Conservation (phyloP, 2,888 invertebrate species). For the Caradrina kadenii region DNA sequence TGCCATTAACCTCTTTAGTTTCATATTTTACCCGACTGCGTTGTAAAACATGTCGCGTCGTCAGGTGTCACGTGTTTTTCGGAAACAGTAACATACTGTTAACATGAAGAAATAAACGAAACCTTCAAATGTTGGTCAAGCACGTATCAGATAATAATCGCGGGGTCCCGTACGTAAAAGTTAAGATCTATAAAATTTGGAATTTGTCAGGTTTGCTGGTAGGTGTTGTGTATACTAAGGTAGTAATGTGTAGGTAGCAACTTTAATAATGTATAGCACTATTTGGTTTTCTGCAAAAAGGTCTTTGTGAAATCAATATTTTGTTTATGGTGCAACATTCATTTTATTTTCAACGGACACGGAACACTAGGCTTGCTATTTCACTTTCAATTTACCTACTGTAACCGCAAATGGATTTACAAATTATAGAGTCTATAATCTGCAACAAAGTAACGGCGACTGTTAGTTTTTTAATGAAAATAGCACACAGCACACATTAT, state of each 20-base stretch:
- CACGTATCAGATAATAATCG: background rate
- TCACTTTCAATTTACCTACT: constrained; percentile 40
- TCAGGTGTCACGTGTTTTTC: constrained; percentile 20
- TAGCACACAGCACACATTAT: too few species aligned
- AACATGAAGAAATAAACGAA: constrained; percentile 29
- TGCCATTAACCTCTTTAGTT: constrained; percentile 26
- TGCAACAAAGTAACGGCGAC: constrained; percentile 13
- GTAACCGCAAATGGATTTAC: constrained; percentile 35
- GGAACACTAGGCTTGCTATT: constrained; percentile 28
- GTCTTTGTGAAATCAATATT: background rate
- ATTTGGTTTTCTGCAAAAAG: background rate
- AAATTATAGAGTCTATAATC: constrained; percentile 15
- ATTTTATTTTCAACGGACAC: constrained; percentile 23
- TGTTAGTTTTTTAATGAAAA: background rate
- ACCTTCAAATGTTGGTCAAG: constrained; percentile 17
- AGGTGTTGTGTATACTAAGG: background rate
- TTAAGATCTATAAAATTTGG: background rate
- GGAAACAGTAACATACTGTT: constrained; percentile 28
- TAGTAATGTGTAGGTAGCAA: too few species aligned
- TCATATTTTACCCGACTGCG: constrained; percentile 6
- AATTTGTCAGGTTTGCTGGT: background rate
- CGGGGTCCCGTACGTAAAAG: constrained; percentile 25
- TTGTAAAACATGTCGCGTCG: constrained; percentile 4
- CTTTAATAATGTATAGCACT: too few species aligned
- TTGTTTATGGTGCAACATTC: background rate